Base-by-base conservation (phyloP, 2,797 vertebrate species). In the Girardinus metallicus region DNA sequence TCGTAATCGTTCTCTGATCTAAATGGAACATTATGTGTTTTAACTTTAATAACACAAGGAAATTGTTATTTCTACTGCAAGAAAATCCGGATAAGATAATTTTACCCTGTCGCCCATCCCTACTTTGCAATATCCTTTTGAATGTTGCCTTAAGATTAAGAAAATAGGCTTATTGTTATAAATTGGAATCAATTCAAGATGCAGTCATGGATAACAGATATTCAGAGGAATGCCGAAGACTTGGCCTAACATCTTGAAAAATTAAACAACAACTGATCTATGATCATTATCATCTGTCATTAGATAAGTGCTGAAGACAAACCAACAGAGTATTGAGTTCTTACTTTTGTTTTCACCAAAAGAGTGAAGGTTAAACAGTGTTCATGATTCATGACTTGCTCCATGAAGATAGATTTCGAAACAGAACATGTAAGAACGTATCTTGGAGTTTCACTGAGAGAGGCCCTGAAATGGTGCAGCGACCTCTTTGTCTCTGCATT, bases 311-410 rank as follows among this genome's bases (percentile, higher is more conserved):
- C 23, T 43, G 36, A 39, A 15, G 23, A 11, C 41, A 71, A 71
- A 44, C 23, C 26, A 43, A 15, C 36, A 70, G 36, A 5, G 36
- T 39, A 26, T 26, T 12, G 62, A 66, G 36, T 21, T 39, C 23
- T 41, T 68, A 68, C 36, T 68, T 26, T 26, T 41, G 21, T n/a
- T 68, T 41, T 44, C 23, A 71, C 13, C 41, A n/a, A 29, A 44
- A 71, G 41, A 71, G 68, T 29, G 23, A n/a, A 71, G 6, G 68
- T 71, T 70, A n/a, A 44, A 18, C 23, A 15, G 68, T 26, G 12
- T 71, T 44, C 12, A 29, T 71, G 82, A 80, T 86, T 89, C 77
- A 81, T 86, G 21, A 23, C 47, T 34, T 51, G 46, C 46, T 74
- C 31, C 10, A 53, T 1, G 16, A 23, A 43, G 26, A 34, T 26